Percentiles rank a stretch among this genome's conserved stretches.
These are phyloP conservation scores for Coremacera marginata DNA, from an alignment of 2,888 invertebrate genomes.

Conservation along the genomic window DNA sequence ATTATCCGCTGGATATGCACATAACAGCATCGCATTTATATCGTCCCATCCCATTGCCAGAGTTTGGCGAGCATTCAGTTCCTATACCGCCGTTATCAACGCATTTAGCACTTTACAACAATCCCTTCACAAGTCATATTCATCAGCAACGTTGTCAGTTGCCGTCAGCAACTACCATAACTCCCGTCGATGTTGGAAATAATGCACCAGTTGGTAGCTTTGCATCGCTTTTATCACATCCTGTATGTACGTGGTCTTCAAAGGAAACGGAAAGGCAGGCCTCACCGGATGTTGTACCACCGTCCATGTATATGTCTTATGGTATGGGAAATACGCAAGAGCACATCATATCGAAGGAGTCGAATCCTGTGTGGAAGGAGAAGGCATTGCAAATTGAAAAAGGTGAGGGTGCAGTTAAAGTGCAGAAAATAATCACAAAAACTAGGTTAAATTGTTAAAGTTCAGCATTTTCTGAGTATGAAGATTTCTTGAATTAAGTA, in stretches of 20 bases:
- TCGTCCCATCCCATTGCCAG: not conserved
- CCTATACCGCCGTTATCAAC: slow-evolving; percentile 3
- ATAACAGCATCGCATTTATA: slow-evolving; percentile 21
- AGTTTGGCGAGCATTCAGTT: slow-evolving; percentile 18
- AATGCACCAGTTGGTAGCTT: not conserved
- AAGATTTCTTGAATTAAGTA: too few relatives aligned
- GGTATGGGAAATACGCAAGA: slow-evolving; percentile 49
- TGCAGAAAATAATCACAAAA: not conserved
- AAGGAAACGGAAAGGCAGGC: slow-evolving; percentile 21
- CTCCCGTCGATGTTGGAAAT: not conserved
- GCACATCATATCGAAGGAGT: slow-evolving; percentile 60
- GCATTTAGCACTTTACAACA: slow-evolving; percentile 44
- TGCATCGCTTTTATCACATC: slow-evolving; percentile 56
- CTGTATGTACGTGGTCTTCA: slow-evolving; percentile 61
- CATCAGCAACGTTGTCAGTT: slow-evolving; percentile 38
- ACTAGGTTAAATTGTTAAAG: not conserved
- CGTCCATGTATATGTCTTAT: slow-evolving; percentile 60
- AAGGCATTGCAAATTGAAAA: slow-evolving; percentile 75
- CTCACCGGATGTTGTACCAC: slow-evolving; percentile 57
- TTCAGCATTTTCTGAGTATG: not conserved
- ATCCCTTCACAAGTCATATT: slow-evolving; percentile 44
- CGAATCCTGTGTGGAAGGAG: slow-evolving; percentile 72
- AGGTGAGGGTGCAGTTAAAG: slow-evolving; percentile 64
- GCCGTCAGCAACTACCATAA: slow-evolving; percentile 10
- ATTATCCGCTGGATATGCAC: slow-evolving; percentile 48